A percentile compares a stretch with the other conserved stretches of the same genome.
phyloP scores from a whole-genome alignment of 2,113 vertebrate genomes.

The Balaeniceps rex region DNA sequence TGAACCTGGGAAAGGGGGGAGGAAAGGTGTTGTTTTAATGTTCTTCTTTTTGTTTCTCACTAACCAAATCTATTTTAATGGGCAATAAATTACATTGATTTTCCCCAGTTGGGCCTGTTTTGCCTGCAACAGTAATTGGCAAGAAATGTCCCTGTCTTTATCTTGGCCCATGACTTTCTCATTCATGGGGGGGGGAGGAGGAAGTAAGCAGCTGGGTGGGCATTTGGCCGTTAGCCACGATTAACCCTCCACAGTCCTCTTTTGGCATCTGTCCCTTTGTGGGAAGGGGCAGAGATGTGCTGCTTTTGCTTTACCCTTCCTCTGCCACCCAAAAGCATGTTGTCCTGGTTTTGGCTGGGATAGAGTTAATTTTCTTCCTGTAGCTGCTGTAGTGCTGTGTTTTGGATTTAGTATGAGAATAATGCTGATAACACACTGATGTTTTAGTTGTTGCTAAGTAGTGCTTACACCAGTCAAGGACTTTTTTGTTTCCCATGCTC shows the following conservation, averaged over 20 bases:
- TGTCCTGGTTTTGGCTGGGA: too few relatives aligned
- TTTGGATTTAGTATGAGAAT: too few relatives aligned
- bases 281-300: not conserved
- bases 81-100: not conserved
- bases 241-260: not conserved
- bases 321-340: not conserved
- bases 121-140: not conserved
- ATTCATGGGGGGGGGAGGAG: not conserved
- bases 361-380: too few relatives aligned
- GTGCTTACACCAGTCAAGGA: too few relatives aligned
- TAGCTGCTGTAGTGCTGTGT: too few relatives aligned
- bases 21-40: not conserved
- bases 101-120: not conserved
- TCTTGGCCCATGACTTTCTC: not conserved
- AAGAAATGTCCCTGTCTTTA: not conserved
- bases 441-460: too few relatives aligned
- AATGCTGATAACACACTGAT: too few relatives aligned
- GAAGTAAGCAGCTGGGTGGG: not conserved
- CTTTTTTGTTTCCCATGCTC: too few relatives aligned
- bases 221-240: not conserved
- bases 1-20: not conserved
- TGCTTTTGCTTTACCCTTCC: not conserved
- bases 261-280: not conserved
- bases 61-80: not conserved
- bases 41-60: not conserved